Evolutionary conservation across 92 coral and sea anemone genomes (phyloP), one percentile per base, ranked within the genome.

Genomic region (Metridium senile): DNA sequence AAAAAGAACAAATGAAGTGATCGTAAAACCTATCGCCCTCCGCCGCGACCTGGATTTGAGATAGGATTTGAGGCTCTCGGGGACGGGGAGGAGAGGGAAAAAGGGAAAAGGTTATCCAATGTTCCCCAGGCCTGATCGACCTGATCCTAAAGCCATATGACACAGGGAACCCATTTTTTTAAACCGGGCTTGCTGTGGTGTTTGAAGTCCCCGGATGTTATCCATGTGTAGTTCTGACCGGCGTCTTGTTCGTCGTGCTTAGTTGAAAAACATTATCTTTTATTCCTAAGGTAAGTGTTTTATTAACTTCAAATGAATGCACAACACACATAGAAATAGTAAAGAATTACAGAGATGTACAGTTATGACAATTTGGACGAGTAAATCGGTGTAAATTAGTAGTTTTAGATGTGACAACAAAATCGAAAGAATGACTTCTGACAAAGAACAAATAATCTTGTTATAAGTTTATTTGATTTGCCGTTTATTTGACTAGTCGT

Each of bases 151-250:
- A n/a, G n/a, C n/a, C n/a, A n/a, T n/a, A n/a, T n/a, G n/a, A n/a
- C n/a, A n/a, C n/a, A n/a, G 51, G 51, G 16, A 45, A 45, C 51
- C 8, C 49, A 13, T 39, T 39, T 6, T 39, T 39, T 13, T 4
- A 6, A 30, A 68, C 33, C 62, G 76, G 76, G 76, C 53, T 72
- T 17, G 65, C 76, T 72, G 76, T 72, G 66, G 66, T 72, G 29
- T 19, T 25, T 18, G 47, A 53, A 72, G 34, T 10, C n/a, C 74
- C 76, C 76, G 76, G 76, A 72, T 72, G 66, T 72, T 30, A 26
- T 72, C 76, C 76, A 72, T 72, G 76, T 72, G 76, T 72, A 52
- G 34, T 32, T 72, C 20, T 72, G 64, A 72, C 66, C 76, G 76
- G 76, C 66, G 64, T 72, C 52, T 72, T 28, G 43, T 63, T 30